These are phyloP conservation scores for Druon quercuslanigerum DNA, from an alignment of 1,140 invertebrate species.

Conservation along the genomic window DNA sequence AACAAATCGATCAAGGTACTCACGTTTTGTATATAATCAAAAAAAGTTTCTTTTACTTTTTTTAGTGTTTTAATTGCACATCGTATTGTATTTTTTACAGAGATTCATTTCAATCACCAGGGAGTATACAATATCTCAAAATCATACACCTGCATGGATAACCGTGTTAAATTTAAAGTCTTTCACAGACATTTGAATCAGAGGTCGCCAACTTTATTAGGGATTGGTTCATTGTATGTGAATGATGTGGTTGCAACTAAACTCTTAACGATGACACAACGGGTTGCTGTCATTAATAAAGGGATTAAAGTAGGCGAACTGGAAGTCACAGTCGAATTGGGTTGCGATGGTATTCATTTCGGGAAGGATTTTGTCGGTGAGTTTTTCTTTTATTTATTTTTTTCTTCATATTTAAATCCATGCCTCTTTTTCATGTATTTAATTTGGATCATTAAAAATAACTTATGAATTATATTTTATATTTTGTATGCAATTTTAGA, in stretches of 20 bases:
- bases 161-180: conserved; percentile 63
- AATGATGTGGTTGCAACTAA: conserved; percentile 52
- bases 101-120: conserved; percentile 65
- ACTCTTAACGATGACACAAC: conserved; percentile 58
- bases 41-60: conserved; percentile 12
- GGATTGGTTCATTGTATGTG: conserved; percentile 59
- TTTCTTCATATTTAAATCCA: background rate
- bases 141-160: conserved; percentile 46
- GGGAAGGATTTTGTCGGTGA: conserved; percentile 74
- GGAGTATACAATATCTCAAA: conserved; percentile 60
- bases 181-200: conserved; percentile 65
- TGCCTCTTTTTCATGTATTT: too few species aligned
- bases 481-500: background rate
- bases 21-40: too few species aligned
- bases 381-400: conserved; percentile 38
- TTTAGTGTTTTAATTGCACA: conserved; percentile 26
- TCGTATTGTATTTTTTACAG: conserved; percentile 49
- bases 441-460: too few species aligned
- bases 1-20: conserved; percentile 61
- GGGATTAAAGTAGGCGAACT: conserved; percentile 70
- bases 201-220: conserved; percentile 62
- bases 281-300: conserved; percentile 63
- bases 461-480: background rate
- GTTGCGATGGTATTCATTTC: conserved; percentile 73
- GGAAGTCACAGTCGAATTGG: conserved; percentile 73